phyloP scores from a whole-genome alignment of 2,888 invertebrate species.

The Ecliptopera silaceata region DNA sequence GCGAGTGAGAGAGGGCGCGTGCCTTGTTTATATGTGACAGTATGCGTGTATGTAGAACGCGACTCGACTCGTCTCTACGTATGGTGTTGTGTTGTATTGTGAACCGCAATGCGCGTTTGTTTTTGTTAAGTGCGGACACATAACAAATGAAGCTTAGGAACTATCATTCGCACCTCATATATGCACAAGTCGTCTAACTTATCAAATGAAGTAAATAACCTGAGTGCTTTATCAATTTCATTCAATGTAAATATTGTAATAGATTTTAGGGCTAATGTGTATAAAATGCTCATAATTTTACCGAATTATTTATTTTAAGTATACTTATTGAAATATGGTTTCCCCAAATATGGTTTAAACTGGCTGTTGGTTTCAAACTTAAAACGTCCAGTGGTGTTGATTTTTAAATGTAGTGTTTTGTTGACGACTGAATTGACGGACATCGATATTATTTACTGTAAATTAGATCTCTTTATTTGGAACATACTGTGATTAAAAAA shows the following conservation, averaged over 20 bases:
- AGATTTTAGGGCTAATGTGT: constrained; percentile 50
- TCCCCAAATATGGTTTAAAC: not conserved
- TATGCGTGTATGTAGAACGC: not conserved
- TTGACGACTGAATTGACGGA: constrained; percentile 11
- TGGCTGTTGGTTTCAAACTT: constrained; percentile 5
- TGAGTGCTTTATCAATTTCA: constrained; percentile 12
- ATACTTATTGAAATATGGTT: constrained; percentile 15
- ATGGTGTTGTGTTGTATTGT: not conserved
- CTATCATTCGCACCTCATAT: constrained; percentile 3
- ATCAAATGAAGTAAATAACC: constrained; percentile 1
- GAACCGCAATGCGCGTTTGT: not conserved
- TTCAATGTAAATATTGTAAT: constrained; percentile 50
- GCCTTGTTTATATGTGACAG: not conserved
- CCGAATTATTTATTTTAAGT: constrained; percentile 39
- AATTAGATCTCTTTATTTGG: constrained; percentile 65
- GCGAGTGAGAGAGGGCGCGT: not conserved
- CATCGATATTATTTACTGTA: constrained; percentile 33
- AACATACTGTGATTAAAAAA: constrained; percentile 70
- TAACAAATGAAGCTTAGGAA: constrained; percentile 50
- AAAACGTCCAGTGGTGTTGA: not conserved
- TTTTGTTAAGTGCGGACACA: constrained; percentile 44
- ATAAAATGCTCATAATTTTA: constrained; percentile 45
- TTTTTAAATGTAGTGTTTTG: constrained; percentile 1
- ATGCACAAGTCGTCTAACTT: constrained; percentile 1
- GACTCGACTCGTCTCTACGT: too few relatives aligned